phyloP scores from a whole-genome alignment of 2,113 vertebrate genomes.

The Bathybates hornii region DNA sequence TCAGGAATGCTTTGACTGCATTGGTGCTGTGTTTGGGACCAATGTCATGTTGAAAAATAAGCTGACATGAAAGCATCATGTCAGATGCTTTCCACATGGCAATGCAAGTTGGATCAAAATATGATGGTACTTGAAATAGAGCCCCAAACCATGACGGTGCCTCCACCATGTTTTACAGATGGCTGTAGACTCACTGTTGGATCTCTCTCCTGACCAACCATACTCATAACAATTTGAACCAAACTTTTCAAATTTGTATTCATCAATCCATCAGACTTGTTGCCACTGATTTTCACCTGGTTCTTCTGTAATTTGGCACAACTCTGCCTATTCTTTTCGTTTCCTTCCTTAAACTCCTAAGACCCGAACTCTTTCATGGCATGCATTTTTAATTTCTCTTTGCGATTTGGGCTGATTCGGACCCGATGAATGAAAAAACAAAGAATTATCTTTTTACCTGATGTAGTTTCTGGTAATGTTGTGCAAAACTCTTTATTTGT shows the following conservation, averaged over 20 bases:
- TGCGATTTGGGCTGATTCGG: neutral
- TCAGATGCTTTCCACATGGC: neutral
- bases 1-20: neutral
- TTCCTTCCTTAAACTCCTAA: neutral
- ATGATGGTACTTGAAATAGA: neutral
- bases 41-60: neutral
- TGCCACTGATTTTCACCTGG: neutral
- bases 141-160: neutral
- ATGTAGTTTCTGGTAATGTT: neutral
- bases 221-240: neutral
- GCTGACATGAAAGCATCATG: neutral
- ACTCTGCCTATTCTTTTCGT: neutral
- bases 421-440: neutral
- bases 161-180: neutral
- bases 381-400: neutral
- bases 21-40: neutral
- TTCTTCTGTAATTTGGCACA: neutral
- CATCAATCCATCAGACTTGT: neutral
- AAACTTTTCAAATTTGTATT: neutral
- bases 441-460: neutral
- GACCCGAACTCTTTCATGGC: neutral
- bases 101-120: neutral
- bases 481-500: neutral
- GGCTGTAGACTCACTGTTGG: neutral
- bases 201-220: neutral